Evolutionary conservation across 2,888 invertebrate species (phyloP).

Genomic region (Spisula solida): DNA sequence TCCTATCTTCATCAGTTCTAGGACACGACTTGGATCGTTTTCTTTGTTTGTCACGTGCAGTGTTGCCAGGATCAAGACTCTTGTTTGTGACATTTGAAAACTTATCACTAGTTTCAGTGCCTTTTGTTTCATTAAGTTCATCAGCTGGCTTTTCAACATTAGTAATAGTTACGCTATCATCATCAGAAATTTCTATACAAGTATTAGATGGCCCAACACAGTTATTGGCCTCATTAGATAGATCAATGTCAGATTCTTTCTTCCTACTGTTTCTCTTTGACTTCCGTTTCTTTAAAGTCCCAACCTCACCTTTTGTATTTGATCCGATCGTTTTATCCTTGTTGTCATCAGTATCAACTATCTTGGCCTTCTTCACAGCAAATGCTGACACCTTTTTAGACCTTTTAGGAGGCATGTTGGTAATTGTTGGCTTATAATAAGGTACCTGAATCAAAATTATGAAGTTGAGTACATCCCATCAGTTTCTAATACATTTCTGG

Average conservation of each 20-base stretch:
- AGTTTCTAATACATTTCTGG: not conserved
- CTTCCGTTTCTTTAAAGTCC: not conserved
- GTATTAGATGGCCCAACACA: not conserved
- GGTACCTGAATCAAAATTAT: not conserved
- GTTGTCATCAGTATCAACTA: not conserved
- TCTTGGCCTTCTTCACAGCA: constrained; percentile 5
- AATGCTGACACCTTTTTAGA: constrained; percentile 17
- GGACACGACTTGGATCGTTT: not conserved
- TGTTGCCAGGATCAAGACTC: not conserved
- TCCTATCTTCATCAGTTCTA: not conserved
- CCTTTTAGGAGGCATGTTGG: not conserved
- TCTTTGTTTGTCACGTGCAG: not conserved
- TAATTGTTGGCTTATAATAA: not conserved
- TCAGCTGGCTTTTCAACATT: not conserved
- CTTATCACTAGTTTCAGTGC: not conserved
- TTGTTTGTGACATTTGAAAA: not conserved
- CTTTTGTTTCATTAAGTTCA: not conserved
- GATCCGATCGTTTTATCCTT: not conserved
- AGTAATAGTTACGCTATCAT: not conserved
- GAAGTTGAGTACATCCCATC: not conserved
- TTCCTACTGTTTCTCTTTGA: not conserved
- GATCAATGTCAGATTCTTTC: not conserved
- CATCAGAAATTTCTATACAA: constrained; percentile 18
- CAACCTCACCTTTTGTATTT: not conserved
- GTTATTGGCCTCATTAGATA: not conserved